A percentile compares a stretch with the other conserved stretches of the same genome.
Conservation (phyloP, 1,140 invertebrate species). For the Pseudomyrmex concolor region DNA sequence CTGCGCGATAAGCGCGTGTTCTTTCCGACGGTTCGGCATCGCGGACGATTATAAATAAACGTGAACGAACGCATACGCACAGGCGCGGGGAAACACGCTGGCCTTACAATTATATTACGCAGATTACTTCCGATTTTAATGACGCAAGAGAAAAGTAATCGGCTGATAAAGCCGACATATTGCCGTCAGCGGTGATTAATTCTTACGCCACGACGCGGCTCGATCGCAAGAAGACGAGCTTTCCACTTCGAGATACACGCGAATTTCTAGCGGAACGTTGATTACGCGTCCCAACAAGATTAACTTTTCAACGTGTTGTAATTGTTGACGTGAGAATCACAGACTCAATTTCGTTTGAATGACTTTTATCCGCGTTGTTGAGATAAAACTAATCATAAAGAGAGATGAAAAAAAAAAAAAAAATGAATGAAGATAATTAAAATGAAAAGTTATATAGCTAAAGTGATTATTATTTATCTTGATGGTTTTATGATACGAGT, state of each 20-base stretch:
- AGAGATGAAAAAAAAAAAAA: background rate
- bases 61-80: background rate
- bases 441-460: background rate
- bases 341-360: background rate
- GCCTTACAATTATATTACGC: slow-evolving; percentile 35
- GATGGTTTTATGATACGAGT: background rate
- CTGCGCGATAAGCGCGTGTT: slow-evolving; percentile 49
- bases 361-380: background rate
- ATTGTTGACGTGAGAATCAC: background rate
- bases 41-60: slow-evolving; percentile 50
- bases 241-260: slow-evolving; percentile 41
- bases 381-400: slow-evolving; percentile 2
- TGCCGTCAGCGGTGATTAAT: slow-evolving; percentile 48
- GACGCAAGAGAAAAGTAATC: slow-evolving; percentile 49
- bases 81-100: slow-evolving; percentile 1
- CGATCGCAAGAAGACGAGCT: slow-evolving; percentile 38
- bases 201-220: slow-evolving; percentile 21
- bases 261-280: slow-evolving; percentile 42
- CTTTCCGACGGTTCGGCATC: slow-evolving; percentile 39
- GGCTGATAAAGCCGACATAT: slow-evolving; percentile 44
- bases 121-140: slow-evolving; percentile 51
- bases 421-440: background rate
- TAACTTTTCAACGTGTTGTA: background rate
- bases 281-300: background rate
- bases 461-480: no score